Evolutionary conservation across 2,888 invertebrate species (phyloP).

Genomic region (Antitype chi): DNA sequence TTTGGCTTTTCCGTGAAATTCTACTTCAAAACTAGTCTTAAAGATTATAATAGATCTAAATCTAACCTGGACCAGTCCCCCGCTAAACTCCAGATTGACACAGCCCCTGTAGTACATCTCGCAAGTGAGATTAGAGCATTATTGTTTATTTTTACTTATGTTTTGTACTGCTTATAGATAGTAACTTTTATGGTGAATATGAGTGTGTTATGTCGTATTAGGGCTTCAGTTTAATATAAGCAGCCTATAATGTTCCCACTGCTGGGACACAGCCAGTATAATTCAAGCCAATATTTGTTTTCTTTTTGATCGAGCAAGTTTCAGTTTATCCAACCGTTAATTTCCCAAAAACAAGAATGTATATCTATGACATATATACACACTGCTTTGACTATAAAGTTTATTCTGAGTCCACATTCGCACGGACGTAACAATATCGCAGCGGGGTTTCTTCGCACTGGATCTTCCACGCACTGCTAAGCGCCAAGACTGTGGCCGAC

Average conservation of each 20-base stretch:
- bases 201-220: not conserved
- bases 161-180: not conserved
- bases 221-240: slow-evolving; percentile 2
- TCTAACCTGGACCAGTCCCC: not conserved
- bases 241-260: too few species aligned
- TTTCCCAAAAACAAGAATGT: too few species aligned
- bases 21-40: not conserved
- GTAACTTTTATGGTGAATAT: not conserved
- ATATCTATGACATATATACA: too few species aligned
- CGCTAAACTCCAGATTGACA: not conserved
- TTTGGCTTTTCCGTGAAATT: not conserved
- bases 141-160: slow-evolving; percentile 42
- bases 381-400: too few species aligned
- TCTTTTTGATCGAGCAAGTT: too few species aligned
- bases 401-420: too few species aligned
- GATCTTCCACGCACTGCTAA: too few species aligned
- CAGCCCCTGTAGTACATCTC: slow-evolving; percentile 5
- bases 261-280: not conserved
- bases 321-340: too few species aligned
- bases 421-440: too few species aligned
- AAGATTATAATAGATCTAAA: not conserved
- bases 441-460: too few species aligned
- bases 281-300: too few species aligned
- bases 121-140: slow-evolving; percentile 14
- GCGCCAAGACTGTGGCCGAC: too few species aligned